Evolutionary conservation across 2,888 invertebrate genomes (phyloP).

Genomic region (Conistra vaccinii): DNA sequence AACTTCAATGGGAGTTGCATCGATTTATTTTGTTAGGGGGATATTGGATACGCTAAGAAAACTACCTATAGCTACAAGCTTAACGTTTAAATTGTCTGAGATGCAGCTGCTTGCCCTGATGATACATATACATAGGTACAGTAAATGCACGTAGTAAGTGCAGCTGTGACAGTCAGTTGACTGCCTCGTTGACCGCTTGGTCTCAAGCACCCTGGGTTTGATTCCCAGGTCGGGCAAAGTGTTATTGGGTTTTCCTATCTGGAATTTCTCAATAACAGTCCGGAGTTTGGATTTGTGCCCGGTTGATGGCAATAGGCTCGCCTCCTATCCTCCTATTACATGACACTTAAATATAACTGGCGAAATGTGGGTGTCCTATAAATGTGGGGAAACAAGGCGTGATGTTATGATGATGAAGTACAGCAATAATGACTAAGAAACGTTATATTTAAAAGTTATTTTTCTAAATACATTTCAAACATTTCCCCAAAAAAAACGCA

Average conservation of each 20-base stretch:
- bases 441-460: neutral
- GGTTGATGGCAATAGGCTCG: neutral
- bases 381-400: neutral
- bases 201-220: too few relatives aligned
- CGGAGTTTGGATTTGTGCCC: neutral
- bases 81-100: neutral
- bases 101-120: neutral
- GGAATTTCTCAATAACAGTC: neutral
- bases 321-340: too few relatives aligned
- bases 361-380: neutral
- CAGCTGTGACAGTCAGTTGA: neutral
- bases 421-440: neutral
- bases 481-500: neutral
- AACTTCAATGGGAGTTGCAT: conserved; percentile 52
- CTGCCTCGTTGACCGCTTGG: too few relatives aligned
- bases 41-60: conserved; percentile 20
- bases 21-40: conserved; percentile 52
- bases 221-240: neutral
- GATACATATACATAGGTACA: neutral
- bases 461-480: neutral
- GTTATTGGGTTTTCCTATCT: neutral
- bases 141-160: neutral
- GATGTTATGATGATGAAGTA: neutral
- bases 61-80: neutral
- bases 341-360: neutral